phyloP scores from a whole-genome alignment of 2,113 vertebrate genomes.

The Scomber japonicus region DNA sequence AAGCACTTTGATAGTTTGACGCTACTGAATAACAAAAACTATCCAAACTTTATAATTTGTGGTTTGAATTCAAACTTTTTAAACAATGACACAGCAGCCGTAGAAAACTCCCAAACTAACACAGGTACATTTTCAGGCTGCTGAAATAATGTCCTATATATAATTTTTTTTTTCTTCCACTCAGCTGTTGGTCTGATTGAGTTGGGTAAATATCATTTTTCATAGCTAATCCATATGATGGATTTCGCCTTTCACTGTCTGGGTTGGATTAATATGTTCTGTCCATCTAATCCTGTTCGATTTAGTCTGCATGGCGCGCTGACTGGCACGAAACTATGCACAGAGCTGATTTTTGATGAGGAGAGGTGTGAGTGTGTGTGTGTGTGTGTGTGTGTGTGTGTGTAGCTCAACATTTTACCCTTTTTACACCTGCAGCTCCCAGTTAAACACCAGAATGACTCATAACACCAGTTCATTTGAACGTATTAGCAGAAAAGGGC shows the following conservation, averaged over 20 bases:
- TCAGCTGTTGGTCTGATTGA: conserved; percentile 34
- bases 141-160: neutral
- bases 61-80: no score
- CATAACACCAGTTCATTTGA: neutral
- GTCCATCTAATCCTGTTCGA: conserved; percentile 69
- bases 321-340: conserved; percentile 14
- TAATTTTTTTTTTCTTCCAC: conserved; percentile 9
- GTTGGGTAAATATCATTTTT: conserved; percentile 64
- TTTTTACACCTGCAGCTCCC: neutral
- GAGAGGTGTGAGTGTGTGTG: neutral
- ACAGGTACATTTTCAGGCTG: neutral
- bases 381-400: neutral
- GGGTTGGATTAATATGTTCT: conserved; percentile 46
- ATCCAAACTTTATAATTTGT: no score
- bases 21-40: no score
- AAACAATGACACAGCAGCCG: no score
- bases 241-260: conserved; percentile 52
- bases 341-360: conserved; percentile 6
- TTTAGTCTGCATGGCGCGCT: conserved; percentile 32
- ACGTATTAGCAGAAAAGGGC: no score
- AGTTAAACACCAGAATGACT: neutral
- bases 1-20: no score
- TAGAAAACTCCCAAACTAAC: neutral
- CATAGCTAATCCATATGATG: conserved; percentile 52
- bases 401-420: conserved; percentile 2